Evolutionary conservation across 37 sponge, comb jelly and placozoan species (phyloP).

Genomic region (Haliclona indistincta): DNA sequence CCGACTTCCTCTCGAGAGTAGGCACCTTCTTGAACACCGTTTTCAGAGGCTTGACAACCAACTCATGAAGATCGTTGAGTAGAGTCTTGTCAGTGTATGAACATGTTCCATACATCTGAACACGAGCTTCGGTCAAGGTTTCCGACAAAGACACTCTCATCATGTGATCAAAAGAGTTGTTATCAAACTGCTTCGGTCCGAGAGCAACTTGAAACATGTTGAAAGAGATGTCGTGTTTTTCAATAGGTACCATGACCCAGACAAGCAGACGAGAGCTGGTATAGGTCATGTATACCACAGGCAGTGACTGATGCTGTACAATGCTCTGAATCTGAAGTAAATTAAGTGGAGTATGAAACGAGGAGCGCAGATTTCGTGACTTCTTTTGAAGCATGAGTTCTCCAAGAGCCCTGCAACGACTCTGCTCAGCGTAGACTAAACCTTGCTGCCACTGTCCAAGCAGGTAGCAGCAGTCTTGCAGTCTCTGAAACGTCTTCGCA

Average conservation of each 20-base stretch:
- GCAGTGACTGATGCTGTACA: background rate
- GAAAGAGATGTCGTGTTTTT: slow-evolving; percentile 1
- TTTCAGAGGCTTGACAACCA: slow-evolving; percentile 43
- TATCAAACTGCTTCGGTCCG: slow-evolving; percentile 53
- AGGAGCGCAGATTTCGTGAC: background rate
- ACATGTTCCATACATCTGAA: slow-evolving; percentile 46
- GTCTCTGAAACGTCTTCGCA: slow-evolving; percentile 58
- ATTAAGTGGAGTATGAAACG: slow-evolving; percentile 41
- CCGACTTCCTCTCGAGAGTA: background rate
- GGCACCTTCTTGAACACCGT: slow-evolving; percentile 15
- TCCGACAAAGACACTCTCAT: slow-evolving; percentile 37
- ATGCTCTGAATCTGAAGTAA: slow-evolving; percentile 31
- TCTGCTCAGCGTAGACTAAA: slow-evolving; percentile 67
- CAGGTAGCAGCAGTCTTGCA: slow-evolving; percentile 56
- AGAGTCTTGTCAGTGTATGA: slow-evolving; percentile 4
- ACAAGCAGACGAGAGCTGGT: slow-evolving; percentile 52
- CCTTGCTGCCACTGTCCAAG: slow-evolving; percentile 43
- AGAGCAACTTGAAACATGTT: slow-evolving; percentile 47
- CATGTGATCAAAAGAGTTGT: slow-evolving; percentile 51
- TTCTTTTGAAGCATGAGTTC: slow-evolving; percentile 66
- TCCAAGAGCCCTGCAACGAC: slow-evolving; percentile 63
- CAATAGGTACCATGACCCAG: slow-evolving; percentile 50
- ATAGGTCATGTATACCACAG: slow-evolving; percentile 56
- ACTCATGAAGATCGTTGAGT: slow-evolving; percentile 19
- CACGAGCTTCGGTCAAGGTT: slow-evolving; percentile 19